A percentile compares a stretch with the other conserved stretches of the same genome.
These are phyloP conservation scores for Puffinus mauretanicus DNA, from an alignment of 2,113 vertebrate genomes.

Conservation along the genomic window DNA sequence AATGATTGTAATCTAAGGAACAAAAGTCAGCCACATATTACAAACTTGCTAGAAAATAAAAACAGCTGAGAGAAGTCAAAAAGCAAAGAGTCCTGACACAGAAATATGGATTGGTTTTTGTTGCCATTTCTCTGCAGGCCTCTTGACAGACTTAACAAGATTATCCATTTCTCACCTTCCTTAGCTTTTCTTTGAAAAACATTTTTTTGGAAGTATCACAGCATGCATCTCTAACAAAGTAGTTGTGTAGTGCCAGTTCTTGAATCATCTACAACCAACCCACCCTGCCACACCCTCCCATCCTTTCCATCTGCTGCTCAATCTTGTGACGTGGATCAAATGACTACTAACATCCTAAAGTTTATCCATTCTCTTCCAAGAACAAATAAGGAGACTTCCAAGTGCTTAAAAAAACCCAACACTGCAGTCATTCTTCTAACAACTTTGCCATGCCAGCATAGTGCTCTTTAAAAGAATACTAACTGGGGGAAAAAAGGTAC, in stretches of 20 bases:
- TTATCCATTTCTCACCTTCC: neutral
- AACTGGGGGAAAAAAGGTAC: rapidly evolving
- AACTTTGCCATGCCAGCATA: neutral
- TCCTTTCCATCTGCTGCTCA: neutral
- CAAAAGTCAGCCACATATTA: neutral
- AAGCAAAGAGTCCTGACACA: neutral
- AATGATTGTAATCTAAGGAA: neutral
- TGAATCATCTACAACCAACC: neutral
- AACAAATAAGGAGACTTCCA: neutral
- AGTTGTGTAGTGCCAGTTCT: neutral
- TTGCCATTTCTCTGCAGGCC: neutral
- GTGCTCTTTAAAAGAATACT: neutral
- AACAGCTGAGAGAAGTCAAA: neutral
- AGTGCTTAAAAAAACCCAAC: neutral
- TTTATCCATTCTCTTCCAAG: neutral
- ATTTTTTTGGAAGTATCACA: neutral
- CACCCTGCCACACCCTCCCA: neutral
- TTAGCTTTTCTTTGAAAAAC: neutral
- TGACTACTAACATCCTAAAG: neutral
- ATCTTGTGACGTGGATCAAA: neutral
- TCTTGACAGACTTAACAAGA: neutral
- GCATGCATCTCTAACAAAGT: neutral
- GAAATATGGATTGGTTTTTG: neutral
- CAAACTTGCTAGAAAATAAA: neutral
- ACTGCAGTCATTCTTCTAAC: neutral